phyloP scores from a whole-genome alignment of 2,888 invertebrate species.

The Synanthedon formicaeformis region DNA sequence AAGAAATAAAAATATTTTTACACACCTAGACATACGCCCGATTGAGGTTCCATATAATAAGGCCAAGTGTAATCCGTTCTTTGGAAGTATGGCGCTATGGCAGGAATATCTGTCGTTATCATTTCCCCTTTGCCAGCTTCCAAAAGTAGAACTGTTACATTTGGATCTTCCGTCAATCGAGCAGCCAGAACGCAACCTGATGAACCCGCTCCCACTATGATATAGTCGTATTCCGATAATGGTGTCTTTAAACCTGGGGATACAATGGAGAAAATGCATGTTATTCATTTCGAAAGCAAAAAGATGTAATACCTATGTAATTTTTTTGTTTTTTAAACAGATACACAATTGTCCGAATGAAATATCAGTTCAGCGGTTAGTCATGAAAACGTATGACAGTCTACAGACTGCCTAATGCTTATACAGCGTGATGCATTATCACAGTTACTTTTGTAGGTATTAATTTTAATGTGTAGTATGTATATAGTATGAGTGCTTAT shows the following conservation, averaged over 20 bases:
- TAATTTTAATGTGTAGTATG: no score
- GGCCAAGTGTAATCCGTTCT: conserved; percentile 72
- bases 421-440: no score
- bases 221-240: conserved; percentile 62
- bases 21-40: conserved; percentile 58
- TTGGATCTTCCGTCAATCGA: conserved; percentile 49
- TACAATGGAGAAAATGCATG: background rate
- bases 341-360: no score
- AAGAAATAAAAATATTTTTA: background rate
- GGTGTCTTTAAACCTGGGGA: conserved; percentile 35
- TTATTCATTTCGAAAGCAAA: no score
- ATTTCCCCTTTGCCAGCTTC: conserved; percentile 65
- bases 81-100: conserved; percentile 68
- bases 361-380: no score
- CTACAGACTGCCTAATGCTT: no score
- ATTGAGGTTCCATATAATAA: conserved; percentile 71
- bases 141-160: conserved; percentile 71
- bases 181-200: conserved; percentile 68
- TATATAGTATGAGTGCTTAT: no score
- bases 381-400: no score
- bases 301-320: no score
- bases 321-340: no score
- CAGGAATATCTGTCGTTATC: conserved; percentile 63
- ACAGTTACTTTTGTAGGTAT: no score
- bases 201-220: conserved; percentile 70